Evolutionary conservation across 2,888 invertebrate genomes (phyloP).

Genomic region (Sericinus montela): DNA sequence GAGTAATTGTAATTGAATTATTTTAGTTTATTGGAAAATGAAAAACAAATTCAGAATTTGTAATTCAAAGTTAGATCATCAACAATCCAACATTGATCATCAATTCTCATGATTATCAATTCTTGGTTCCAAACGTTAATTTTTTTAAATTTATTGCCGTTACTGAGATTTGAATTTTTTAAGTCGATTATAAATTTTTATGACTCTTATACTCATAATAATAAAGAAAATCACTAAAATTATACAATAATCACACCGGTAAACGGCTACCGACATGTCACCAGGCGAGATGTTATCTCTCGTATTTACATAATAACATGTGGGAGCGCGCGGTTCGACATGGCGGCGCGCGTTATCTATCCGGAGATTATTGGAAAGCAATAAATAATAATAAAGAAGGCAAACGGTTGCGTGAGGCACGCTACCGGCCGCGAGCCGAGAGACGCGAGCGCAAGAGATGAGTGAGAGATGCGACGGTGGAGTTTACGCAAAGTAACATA

Average conservation of each 20-base stretch:
- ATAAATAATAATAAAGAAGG: conserved; percentile 74
- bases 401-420: conserved; percentile 67
- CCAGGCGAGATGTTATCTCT: conserved; percentile 38
- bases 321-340: conserved; percentile 16
- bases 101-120: no score
- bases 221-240: not conserved
- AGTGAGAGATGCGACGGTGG: conserved; percentile 14
- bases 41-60: no score
- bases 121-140: no score
- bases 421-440: conserved; percentile 50
- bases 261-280: conserved; percentile 8
- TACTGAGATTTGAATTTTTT: not conserved
- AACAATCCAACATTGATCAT: no score
- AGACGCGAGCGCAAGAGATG: no score
- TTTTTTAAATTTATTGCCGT: not conserved
- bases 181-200: not conserved
- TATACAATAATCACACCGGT: conserved; percentile 2
- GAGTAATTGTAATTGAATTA: no score
- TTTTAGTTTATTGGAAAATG: no score
- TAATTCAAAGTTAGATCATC: no score
- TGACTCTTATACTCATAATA: not conserved
- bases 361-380: conserved; percentile 63
- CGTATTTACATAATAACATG: conserved; percentile 18
- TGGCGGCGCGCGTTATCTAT: conserved; percentile 52
- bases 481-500: conserved; percentile 20